Conservation (phyloP, 2,888 invertebrate species). For the Baccha elongata region DNA sequence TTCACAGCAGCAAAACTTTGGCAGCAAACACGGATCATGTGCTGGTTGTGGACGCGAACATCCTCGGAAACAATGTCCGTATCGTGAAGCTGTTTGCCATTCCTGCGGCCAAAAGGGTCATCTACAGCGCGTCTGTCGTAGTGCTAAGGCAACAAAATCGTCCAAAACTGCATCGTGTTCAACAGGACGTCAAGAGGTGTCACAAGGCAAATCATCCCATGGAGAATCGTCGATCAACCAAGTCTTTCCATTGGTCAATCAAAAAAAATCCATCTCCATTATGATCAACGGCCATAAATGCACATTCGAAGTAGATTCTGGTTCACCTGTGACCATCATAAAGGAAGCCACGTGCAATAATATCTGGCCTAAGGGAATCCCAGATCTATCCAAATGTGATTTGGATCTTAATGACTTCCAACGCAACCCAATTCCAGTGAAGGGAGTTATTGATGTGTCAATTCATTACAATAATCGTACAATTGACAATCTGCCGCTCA, state of each 20-base stretch:
- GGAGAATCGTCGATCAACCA: too few species aligned
- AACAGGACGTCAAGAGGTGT: too few species aligned
- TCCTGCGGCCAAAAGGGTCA: conserved; percentile 16
- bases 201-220: too few species aligned
- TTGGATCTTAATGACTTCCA: conserved; percentile 49
- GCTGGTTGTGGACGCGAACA: too few species aligned
- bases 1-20: conserved; percentile 6
- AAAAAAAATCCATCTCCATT: conserved; percentile 36
- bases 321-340: conserved; percentile 46
- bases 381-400: too few species aligned
- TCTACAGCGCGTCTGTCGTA: too few species aligned
- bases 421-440: conserved; percentile 38
- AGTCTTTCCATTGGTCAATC: conserved; percentile 18
- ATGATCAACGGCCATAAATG: conserved; percentile 42
- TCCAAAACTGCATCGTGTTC: too few species aligned
- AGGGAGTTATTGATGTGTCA: conserved; percentile 32
- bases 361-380: too few species aligned
- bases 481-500: conserved; percentile 37
- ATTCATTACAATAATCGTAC: conserved; percentile 22
- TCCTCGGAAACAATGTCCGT: too few species aligned
- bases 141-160: too few species aligned
- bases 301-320: conserved; percentile 45
- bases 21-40: too few species aligned
- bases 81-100: conserved; percentile 33
- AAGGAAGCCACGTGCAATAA: too few species aligned